phyloP scores from a whole-genome alignment of 2,113 vertebrate genomes.

The Periophthalmodon schlosseri region DNA sequence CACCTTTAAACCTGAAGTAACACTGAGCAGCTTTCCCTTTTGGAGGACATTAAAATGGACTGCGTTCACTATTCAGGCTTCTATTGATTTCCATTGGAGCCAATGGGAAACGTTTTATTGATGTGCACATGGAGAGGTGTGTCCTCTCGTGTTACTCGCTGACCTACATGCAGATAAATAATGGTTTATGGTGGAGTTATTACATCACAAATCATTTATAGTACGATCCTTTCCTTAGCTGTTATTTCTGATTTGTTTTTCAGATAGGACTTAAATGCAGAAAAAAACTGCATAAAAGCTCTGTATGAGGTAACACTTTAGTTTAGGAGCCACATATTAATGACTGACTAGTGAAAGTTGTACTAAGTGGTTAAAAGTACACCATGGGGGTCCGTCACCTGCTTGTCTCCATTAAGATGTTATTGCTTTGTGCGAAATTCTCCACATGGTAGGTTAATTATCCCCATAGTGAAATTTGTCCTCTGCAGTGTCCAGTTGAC shows the following conservation, averaged over 20 bases:
- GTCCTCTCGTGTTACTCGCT: background rate
- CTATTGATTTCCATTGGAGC: background rate
- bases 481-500: no score
- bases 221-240: background rate
- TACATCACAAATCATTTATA: background rate
- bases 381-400: no score
- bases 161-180: constrained; percentile 4
- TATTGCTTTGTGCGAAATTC: no score
- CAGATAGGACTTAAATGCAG: background rate
- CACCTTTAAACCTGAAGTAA: constrained; percentile 6
- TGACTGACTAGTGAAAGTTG: no score
- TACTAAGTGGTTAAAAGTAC: no score
- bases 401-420: no score
- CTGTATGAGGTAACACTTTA: no score
- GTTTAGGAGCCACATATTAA: no score
- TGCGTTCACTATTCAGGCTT: constrained; percentile 7
- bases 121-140: background rate
- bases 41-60: constrained; percentile 11
- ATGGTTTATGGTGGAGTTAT: background rate
- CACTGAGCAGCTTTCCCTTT: constrained; percentile 6
- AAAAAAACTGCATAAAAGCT: background rate
- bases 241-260: background rate
- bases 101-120: background rate
- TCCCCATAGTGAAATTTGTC: no score
- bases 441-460: no score